phyloP scores from a whole-genome alignment of 2,113 vertebrate genomes.

The Crotophaga sulcirostris region DNA sequence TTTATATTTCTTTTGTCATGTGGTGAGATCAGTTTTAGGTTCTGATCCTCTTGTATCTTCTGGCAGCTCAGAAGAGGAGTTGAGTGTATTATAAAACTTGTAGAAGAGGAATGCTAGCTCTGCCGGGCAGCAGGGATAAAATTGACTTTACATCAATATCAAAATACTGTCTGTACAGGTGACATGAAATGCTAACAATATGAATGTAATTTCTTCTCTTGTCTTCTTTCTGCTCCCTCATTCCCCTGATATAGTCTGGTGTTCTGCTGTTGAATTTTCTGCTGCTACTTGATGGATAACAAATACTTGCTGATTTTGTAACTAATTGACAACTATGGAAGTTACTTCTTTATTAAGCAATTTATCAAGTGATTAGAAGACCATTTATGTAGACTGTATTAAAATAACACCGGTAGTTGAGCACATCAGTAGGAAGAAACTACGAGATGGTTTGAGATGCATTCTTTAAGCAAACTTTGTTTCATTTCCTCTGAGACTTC shows the following conservation, averaged over 20 bases:
- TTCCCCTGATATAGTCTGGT: not conserved
- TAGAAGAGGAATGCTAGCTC: not conserved
- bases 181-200: not conserved
- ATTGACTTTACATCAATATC: not conserved
- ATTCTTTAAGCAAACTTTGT: constrained; percentile 4
- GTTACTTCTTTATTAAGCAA: constrained; percentile 43
- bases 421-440: not conserved
- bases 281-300: constrained; percentile 10
- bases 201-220: constrained; percentile 3
- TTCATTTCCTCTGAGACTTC: not conserved
- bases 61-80: not conserved
- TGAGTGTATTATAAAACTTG: not conserved
- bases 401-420: not conserved
- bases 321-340: constrained; percentile 28
- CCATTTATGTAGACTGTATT: not conserved
- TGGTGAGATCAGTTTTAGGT: not conserved
- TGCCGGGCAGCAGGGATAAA: not conserved
- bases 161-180: constrained; percentile 14
- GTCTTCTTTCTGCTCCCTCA: not conserved
- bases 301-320: not conserved
- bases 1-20: not conserved
- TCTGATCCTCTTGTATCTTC: not conserved
- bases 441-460: not conserved
- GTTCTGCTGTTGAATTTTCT: not conserved
- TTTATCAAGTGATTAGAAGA: constrained; percentile 28